These are phyloP conservation scores for Otolemur garnettii DNA, from an alignment of 2,113 vertebrate genomes.

Conservation along the genomic window DNA sequence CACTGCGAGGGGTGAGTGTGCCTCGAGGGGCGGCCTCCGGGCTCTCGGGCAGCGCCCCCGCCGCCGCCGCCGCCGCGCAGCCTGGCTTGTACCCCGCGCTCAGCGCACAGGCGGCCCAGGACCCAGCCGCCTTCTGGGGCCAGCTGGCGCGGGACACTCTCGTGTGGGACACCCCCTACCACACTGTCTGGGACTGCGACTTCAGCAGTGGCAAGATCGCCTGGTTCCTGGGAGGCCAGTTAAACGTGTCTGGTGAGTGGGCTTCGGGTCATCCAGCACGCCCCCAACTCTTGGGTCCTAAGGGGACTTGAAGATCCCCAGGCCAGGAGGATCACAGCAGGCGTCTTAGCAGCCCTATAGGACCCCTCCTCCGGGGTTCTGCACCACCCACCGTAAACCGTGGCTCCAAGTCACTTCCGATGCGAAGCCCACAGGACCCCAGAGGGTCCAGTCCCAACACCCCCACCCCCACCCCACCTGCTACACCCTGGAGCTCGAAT, in stretches of 20 bases:
- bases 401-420: background rate
- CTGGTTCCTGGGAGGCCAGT: constrained; percentile 94
- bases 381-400: too few species aligned
- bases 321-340: background rate
- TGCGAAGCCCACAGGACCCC: background rate
- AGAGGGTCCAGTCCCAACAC: background rate
- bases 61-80: constrained; percentile 27
- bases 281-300: background rate
- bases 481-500: background rate
- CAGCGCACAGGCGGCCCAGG: constrained; percentile 86
- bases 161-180: constrained; percentile 90
- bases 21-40: background rate
- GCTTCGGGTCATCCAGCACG: background rate
- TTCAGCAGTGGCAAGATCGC: constrained; percentile 85
- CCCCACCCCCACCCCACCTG: background rate
- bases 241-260: constrained; percentile 94
- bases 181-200: constrained; percentile 89
- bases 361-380: background rate
- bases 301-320: background rate
- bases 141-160: constrained; percentile 88
- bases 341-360: background rate
- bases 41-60: background rate
- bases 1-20: background rate
- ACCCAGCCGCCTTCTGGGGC: constrained; percentile 93
- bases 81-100: constrained; percentile 84